These are phyloP conservation scores for Calameuta pallipes DNA, from an alignment of 2,888 invertebrate genomes.

Conservation along the genomic window DNA sequence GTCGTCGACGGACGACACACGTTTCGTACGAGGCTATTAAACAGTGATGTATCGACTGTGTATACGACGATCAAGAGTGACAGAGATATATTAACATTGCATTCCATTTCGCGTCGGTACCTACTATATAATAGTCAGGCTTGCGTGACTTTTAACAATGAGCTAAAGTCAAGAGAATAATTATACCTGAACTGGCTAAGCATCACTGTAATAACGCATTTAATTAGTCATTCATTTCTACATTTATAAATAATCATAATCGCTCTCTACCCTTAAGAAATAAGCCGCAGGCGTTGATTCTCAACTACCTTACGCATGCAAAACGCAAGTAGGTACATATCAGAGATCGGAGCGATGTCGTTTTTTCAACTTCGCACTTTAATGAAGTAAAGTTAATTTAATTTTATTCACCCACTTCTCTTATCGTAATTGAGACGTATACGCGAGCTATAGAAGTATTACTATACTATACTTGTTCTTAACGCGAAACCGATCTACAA, in stretches of 20 bases:
- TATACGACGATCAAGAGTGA: background rate
- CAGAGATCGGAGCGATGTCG: background rate
- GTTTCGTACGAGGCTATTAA: background rate
- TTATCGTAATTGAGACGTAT: background rate
- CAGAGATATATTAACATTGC: background rate
- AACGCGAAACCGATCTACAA: background rate
- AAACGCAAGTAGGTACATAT: background rate
- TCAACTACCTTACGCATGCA: background rate
- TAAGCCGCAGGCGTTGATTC: background rate
- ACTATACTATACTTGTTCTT: background rate
- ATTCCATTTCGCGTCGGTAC: background rate
- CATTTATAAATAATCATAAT: slow-evolving; percentile 30
- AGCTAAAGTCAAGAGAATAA: slow-evolving; percentile 25
- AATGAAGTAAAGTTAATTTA: background rate
- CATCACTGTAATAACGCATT: slow-evolving; percentile 37
- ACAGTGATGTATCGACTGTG: background rate
- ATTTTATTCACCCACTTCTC: background rate
- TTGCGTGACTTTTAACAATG: slow-evolving; percentile 28
- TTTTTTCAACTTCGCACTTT: background rate
- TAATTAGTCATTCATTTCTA: slow-evolving; percentile 35
- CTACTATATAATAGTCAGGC: background rate
- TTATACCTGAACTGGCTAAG: slow-evolving; percentile 32
- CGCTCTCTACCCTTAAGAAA: background rate
- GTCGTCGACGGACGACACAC: background rate
- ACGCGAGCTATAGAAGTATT: background rate